Percentiles rank a stretch among this genome's conserved stretches.
These are phyloP conservation scores for Cavia porcellus DNA, from an alignment of 2,113 vertebrate species.

Conservation along the genomic window DNA sequence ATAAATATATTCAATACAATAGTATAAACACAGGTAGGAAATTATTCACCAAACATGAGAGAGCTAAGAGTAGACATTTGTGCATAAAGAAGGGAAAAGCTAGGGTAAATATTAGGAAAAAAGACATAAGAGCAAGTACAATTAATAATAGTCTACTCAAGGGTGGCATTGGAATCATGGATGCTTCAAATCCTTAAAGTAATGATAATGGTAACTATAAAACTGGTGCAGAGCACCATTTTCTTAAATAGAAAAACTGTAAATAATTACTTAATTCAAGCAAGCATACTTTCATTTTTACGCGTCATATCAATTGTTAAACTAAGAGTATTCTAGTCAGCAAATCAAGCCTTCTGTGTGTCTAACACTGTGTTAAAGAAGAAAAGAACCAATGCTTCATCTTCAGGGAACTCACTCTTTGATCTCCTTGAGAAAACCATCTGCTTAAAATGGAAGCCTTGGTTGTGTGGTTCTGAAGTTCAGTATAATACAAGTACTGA, in stretches of 20 bases:
- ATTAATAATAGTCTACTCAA: constrained; percentile 9
- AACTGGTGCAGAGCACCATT: background rate
- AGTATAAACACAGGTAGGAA: constrained; percentile 47
- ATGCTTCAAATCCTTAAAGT: background rate
- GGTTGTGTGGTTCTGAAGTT: background rate
- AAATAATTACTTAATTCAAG: constrained; percentile 55
- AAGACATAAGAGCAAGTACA: background rate
- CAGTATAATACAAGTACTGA: background rate
- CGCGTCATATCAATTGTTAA: background rate
- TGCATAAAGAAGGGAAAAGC: constrained; percentile 26
- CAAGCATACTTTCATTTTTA: background rate
- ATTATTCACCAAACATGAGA: constrained; percentile 35
- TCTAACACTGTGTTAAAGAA: background rate
- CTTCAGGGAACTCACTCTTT: background rate
- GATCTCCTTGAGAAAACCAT: constrained; percentile 34
- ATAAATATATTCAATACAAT: constrained; percentile 39
- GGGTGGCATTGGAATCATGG: background rate
- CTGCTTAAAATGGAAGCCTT: background rate
- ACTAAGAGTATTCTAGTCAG: background rate
- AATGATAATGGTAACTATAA: constrained; percentile 7
- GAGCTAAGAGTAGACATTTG: constrained; percentile 27
- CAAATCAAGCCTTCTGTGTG: background rate
- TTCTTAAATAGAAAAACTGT: background rate
- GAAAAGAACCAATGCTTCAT: background rate
- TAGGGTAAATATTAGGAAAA: constrained; percentile 49